Percentiles rank a stretch among this genome's conserved stretches.
These are phyloP conservation scores for Theristus sp. DNA, from an alignment of 2,888 invertebrate genomes.

Conservation along the genomic window DNA sequence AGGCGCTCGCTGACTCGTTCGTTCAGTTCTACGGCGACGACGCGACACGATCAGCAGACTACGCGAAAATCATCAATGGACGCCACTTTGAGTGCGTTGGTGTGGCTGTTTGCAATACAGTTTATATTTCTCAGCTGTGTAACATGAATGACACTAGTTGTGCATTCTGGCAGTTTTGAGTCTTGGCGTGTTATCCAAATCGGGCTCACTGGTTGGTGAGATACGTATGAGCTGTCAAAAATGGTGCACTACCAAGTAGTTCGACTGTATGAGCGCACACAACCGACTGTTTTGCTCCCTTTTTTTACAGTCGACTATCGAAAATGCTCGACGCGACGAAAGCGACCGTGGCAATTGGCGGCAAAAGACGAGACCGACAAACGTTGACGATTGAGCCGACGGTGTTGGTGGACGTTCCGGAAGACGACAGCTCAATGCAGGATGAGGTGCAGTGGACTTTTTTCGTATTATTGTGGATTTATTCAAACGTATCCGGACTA, in stretches of 20 bases:
- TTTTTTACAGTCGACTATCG: constrained; percentile 37
- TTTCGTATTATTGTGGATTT: too few relatives aligned
- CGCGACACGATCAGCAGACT: constrained; percentile 57
- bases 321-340: constrained; percentile 46
- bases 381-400: constrained; percentile 69
- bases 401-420: constrained; percentile 48
- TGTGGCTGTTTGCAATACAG: too few relatives aligned
- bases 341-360: constrained; percentile 55
- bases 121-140: neutral
- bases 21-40: constrained; percentile 65
- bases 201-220: too few relatives aligned
- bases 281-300: too few relatives aligned
- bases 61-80: constrained; percentile 60
- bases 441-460: constrained; percentile 56
- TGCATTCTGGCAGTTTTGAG: too few relatives aligned
- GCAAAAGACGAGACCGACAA: constrained; percentile 45
- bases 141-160: too few relatives aligned
- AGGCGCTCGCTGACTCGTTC: constrained; percentile 46
- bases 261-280: too few relatives aligned
- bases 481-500: too few relatives aligned
- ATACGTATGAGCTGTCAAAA: too few relatives aligned
- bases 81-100: constrained; percentile 49
- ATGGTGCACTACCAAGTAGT: too few relatives aligned
- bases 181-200: too few relatives aligned
- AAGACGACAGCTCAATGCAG: constrained; percentile 44